phyloP scores from a whole-genome alignment of 37 sponge, comb jelly and placozoan species.

The Diacarnus erythraeanus region DNA sequence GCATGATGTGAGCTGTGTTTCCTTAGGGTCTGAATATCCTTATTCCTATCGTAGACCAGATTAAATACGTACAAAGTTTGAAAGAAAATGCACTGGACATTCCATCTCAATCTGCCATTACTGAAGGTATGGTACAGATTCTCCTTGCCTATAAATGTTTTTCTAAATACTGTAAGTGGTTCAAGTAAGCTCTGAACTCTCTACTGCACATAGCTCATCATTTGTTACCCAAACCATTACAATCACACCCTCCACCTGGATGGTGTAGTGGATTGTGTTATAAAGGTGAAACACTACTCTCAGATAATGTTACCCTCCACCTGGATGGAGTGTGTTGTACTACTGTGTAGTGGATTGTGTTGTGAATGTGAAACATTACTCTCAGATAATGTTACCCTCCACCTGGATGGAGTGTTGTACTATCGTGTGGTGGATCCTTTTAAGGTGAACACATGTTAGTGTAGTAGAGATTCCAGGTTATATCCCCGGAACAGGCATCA shows the following conservation, averaged over 20 bases:
- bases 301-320: too few relatives aligned
- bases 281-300: too few relatives aligned
- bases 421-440: conserved; percentile 86
- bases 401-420: conserved; percentile 97
- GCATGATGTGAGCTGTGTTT: background rate
- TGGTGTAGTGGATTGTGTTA: too few relatives aligned
- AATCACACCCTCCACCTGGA: too few relatives aligned
- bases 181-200: too few relatives aligned
- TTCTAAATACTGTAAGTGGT: too few relatives aligned
- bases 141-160: too few relatives aligned
- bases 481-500: conserved; percentile 62
- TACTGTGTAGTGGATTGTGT: too few relatives aligned
- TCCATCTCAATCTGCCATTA: conserved; percentile 97
- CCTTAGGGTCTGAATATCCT: conserved; percentile 87
- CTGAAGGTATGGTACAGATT: conserved; percentile 19
- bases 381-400: conserved; percentile 96
- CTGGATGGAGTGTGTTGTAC: conserved; percentile 94
- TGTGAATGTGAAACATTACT: too few relatives aligned
- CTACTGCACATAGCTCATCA: too few relatives aligned
- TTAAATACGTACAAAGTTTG: conserved; percentile 91
- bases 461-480: background rate
- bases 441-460: conserved; percentile 28
- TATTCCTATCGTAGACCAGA: conserved; percentile 88
- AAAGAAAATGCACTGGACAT: conserved; percentile 97
- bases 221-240: too few relatives aligned